Conservation (phyloP, 2,113 vertebrate species). For the Corythaeola cristata region DNA sequence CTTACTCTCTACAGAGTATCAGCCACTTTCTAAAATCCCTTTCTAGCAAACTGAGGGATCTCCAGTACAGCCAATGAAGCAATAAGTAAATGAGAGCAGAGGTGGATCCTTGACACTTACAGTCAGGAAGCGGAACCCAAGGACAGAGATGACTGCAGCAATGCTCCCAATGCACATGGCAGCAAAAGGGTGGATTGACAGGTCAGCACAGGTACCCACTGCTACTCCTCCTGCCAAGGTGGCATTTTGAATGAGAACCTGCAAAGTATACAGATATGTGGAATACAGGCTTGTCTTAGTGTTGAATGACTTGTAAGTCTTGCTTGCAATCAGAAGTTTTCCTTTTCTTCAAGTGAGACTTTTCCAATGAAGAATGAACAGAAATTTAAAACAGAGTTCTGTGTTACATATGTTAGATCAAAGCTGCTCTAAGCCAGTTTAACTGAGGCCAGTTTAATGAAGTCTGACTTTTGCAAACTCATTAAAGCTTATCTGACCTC, state of each 20-base stretch:
- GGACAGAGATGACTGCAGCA: slow-evolving; percentile 86
- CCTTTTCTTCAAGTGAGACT: neutral
- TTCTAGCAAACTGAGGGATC: neutral
- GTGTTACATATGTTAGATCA: neutral
- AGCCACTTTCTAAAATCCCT: neutral
- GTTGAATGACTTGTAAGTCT: neutral
- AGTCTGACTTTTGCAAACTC: neutral
- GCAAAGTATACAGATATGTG: neutral
- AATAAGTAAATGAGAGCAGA: neutral
- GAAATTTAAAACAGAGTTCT: neutral
- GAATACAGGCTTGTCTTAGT: neutral
- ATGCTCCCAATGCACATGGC: slow-evolving; percentile 88
- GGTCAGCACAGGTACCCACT: slow-evolving; percentile 91
- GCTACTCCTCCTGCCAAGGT: slow-evolving; percentile 95
- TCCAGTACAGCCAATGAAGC: neutral
- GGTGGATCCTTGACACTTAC: slow-evolving; percentile 72
- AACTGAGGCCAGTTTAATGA: neutral
- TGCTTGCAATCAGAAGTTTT: neutral
- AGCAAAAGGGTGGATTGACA: slow-evolving; percentile 79
- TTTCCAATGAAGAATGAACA: neutral
- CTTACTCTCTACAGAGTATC: neutral
- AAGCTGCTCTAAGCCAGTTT: neutral
- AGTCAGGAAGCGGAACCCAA: slow-evolving; percentile 86
- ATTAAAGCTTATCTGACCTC: neutral
- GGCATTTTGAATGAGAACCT: slow-evolving; percentile 97